These are phyloP conservation scores for Ormyrus nitidulus DNA, from an alignment of 2,888 invertebrate species.

Conservation along the genomic window DNA sequence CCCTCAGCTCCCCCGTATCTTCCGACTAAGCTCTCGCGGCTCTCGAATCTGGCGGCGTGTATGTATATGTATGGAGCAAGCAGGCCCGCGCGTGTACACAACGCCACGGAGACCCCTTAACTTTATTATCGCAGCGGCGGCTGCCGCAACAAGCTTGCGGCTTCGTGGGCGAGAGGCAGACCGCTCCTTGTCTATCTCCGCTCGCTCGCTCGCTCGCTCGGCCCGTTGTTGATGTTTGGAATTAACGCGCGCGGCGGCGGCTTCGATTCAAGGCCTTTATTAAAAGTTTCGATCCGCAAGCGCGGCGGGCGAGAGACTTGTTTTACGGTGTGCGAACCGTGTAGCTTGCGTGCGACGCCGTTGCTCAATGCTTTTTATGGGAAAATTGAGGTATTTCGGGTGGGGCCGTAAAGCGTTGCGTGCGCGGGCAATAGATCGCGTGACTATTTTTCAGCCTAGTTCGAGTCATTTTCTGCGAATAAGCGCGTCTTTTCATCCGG, in stretches of 20 bases:
- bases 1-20: not conserved
- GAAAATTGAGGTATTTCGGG: too few species aligned
- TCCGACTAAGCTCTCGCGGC: not conserved
- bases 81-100: not conserved
- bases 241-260: not conserved
- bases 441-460: too few species aligned
- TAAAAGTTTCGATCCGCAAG: not conserved
- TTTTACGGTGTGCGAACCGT: too few species aligned
- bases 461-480: too few species aligned
- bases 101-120: constrained; percentile 18
- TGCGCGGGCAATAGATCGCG: too few species aligned
- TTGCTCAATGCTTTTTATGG: too few species aligned
- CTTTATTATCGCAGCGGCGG: constrained; percentile 43
- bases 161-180: not conserved
- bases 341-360: too few species aligned
- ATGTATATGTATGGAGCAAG: not conserved
- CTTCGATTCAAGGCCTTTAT: not conserved
- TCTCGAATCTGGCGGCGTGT: too few species aligned
- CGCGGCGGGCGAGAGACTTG: not conserved
- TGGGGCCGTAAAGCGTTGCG: too few species aligned
- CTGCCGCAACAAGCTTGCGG: constrained; percentile 40
- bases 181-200: not conserved
- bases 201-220: not conserved
- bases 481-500: too few species aligned
- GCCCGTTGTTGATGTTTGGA: not conserved